phyloP scores from a whole-genome alignment of 2,888 invertebrate species.

The Diaphora mendica region DNA sequence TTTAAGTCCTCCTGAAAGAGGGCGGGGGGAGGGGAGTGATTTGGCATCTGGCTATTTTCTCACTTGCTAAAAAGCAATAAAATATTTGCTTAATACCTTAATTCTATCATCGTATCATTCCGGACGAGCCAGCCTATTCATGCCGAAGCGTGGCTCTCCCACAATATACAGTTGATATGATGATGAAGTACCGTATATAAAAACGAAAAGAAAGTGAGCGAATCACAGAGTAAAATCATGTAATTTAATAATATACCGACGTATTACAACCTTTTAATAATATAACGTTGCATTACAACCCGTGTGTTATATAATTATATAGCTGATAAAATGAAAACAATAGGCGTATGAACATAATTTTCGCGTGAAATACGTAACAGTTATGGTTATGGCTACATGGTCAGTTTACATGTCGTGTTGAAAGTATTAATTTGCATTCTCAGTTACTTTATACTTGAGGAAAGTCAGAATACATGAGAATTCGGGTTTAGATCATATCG shows the following conservation, averaged over 20 bases:
- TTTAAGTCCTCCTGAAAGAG: no score
- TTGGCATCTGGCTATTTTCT: no score
- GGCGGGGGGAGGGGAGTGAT: no score
- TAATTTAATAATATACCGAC: neutral
- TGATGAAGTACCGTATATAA: neutral
- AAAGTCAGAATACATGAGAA: neutral
- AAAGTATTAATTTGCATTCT: slow-evolving; percentile 4
- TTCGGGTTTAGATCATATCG: neutral
- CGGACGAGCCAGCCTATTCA: no score
- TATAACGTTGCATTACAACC: neutral
- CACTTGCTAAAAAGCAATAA: no score
- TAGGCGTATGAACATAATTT: neutral
- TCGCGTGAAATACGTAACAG: slow-evolving; percentile 8
- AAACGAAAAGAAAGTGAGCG: neutral
- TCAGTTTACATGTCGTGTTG: slow-evolving; percentile 5
- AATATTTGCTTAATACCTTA: no score
- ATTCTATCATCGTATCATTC: no score
- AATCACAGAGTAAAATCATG: neutral
- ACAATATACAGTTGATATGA: no score
- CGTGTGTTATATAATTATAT: neutral
- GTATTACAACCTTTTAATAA: neutral
- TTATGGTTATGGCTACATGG: neutral
- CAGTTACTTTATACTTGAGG: neutral
- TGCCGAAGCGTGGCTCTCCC: no score
- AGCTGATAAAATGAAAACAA: slow-evolving; percentile 1